These are phyloP conservation scores for Anas capensis DNA, from an alignment of 2,797 vertebrate species.

Conservation along the genomic window DNA sequence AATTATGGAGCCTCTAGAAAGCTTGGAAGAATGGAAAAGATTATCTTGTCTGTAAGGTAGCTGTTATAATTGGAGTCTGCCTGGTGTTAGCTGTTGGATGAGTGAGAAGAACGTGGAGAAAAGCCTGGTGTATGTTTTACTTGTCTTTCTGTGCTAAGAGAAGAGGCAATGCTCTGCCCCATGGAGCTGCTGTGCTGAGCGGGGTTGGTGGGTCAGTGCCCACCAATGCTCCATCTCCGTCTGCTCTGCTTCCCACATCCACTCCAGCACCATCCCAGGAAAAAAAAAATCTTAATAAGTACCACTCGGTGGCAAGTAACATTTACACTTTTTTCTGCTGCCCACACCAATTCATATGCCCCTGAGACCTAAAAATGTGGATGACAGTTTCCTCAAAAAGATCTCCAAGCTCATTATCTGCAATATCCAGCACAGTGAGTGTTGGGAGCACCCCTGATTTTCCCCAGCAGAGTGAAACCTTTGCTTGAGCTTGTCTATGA, in stretches of 20 bases:
- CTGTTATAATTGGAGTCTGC: background rate
- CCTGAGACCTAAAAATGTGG: background rate
- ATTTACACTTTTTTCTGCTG: background rate
- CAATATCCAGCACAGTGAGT: background rate
- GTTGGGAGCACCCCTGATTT: background rate
- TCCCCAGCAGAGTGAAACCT: background rate
- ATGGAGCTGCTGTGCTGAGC: rapidly evolving
- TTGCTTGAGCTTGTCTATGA: background rate
- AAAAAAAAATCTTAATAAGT: background rate
- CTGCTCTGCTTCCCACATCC: background rate
- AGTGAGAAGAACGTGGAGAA: background rate
- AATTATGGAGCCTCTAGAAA: constrained; percentile 9
- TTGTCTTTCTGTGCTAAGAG: background rate
- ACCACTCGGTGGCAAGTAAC: background rate
- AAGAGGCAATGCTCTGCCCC: rapidly evolving
- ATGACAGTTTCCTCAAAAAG: background rate
- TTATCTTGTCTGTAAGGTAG: rapidly evolving
- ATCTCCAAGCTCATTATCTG: background rate
- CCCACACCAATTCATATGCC: background rate
- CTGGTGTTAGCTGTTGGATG: background rate
- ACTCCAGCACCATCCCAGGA: background rate
- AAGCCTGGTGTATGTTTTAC: background rate
- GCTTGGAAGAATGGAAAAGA: background rate
- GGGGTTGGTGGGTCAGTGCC: background rate
- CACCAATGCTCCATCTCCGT: background rate